A percentile compares a stretch with the other conserved stretches of the same genome.
phyloP scores from a whole-genome alignment of 2,113 vertebrate species.

The Channa maculata region DNA sequence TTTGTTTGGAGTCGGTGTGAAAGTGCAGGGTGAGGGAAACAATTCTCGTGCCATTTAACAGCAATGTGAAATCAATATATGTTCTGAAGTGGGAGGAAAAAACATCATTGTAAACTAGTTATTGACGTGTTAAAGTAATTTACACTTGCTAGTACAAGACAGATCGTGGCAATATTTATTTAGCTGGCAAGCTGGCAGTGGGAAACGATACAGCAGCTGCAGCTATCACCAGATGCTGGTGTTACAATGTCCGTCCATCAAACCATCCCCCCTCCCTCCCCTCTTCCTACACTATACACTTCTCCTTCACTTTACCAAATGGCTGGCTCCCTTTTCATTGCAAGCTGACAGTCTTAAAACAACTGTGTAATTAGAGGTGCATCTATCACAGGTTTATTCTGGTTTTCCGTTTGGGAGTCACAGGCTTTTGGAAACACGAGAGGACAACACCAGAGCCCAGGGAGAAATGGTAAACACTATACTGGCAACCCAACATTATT shows the following conservation, averaged over 20 bases:
- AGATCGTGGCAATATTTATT: conserved; percentile 86
- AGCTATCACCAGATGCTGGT: conserved; percentile 84
- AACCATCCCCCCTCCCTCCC: conserved; percentile 51
- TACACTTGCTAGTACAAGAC: conserved; percentile 86
- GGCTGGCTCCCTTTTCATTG: conserved; percentile 80
- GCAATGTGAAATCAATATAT: conserved; percentile 85
- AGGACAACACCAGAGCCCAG: conserved; percentile 39
- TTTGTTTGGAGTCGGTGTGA: conserved; percentile 48
- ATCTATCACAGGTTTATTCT: conserved; percentile 79
- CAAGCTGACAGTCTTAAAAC: conserved; percentile 87
- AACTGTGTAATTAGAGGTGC: conserved; percentile 87
- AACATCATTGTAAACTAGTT: conserved; percentile 85
- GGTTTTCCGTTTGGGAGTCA: conserved; percentile 64
- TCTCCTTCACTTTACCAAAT: conserved; percentile 72
- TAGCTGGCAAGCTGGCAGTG: conserved; percentile 82
- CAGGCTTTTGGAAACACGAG: conserved; percentile 41
- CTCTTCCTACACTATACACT: conserved; percentile 53
- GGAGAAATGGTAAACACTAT: background rate
- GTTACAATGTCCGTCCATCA: conserved; percentile 85
- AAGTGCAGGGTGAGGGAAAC: conserved; percentile 62
- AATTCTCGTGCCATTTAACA: conserved; percentile 77
- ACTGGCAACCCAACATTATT: background rate
- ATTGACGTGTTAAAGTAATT: conserved; percentile 87
- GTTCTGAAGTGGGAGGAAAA: conserved; percentile 81
- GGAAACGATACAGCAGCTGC: conserved; percentile 82